Evolutionary conservation across 1,140 invertebrate genomes (phyloP), one percentile per base, ranked within the genome.

Genomic region (Parasteatoda tepidariorum): DNA sequence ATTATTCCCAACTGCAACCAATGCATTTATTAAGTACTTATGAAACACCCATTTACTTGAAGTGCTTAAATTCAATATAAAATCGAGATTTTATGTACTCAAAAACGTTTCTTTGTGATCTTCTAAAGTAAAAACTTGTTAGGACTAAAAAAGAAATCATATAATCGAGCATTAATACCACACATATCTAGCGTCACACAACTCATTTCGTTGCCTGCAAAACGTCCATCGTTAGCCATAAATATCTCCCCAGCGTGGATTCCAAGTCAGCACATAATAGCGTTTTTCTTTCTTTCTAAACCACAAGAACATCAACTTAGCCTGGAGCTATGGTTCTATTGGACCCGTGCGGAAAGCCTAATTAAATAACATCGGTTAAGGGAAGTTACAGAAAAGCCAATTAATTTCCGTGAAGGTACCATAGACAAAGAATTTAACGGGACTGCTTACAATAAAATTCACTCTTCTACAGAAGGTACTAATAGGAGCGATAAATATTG

Each of bases 311-410:
- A 79, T 79, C 76, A 79, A 79, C 76, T 57, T 57, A 59, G 28
- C 74, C 76, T 57, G 64, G 22, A 59, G 76, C 76, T 68, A 79
- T 5, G 28, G 34, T 48, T 79, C 48, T 79, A 79, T 79, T 79
- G 76, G 76, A 67, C 76, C 76, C 76, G 76, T 68, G 76, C 76
- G 76, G 76, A 67, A 79, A 59, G 30, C 22, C 62, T 79, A 79
- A 79, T 79, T 68, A 79, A 79, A 79, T 79, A 79, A 79, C 64
- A 79, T 30, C 41, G 76, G 76, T 79, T 79, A 68, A 79, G 64
- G 62, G 61, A 68, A 38, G 76, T 79, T 79, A 79, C 76, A 34
- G 76, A 79, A 79, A 13, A 79, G 76, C 62, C 64, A 79, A 79
- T 79, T 79, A 79, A 79, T 79, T 79, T 79, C 64, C 15, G 54